A percentile compares a stretch with the other conserved stretches of the same genome.
Conservation (phyloP, 1,140 invertebrate genomes). For the Potamilus streckersoni region DNA sequence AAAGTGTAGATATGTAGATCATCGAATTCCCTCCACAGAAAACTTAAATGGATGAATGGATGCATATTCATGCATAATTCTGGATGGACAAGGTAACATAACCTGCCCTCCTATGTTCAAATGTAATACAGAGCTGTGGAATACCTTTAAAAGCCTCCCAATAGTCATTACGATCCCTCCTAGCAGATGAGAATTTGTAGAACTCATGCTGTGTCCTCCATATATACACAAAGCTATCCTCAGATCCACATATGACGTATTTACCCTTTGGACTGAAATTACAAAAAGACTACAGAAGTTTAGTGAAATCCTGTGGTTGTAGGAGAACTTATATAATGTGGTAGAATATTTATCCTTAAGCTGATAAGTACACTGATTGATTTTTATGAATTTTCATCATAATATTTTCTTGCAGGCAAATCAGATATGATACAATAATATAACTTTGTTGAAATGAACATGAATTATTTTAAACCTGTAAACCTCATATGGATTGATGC, state of each 20-base stretch:
- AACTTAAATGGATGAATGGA: too few species aligned
- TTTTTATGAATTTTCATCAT: too few species aligned
- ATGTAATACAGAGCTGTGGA: not conserved
- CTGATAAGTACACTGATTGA: not conserved
- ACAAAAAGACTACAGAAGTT: conserved; percentile 10
- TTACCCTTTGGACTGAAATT: conserved; percentile 53
- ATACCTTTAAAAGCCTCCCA: conserved; percentile 95
- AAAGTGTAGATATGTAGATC: too few species aligned
- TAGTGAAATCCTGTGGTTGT: not conserved
- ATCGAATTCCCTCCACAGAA: too few species aligned
- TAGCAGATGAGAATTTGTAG: conserved; percentile 92
- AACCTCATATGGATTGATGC: too few species aligned
- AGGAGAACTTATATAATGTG: not conserved
- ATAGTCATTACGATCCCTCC: conserved; percentile 95
- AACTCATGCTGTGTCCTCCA: conserved; percentile 97
- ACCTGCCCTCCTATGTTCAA: not conserved
- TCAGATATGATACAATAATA: too few species aligned
- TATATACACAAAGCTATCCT: conserved; percentile 97
- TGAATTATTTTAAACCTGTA: too few species aligned
- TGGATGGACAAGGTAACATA: too few species aligned
- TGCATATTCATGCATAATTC: too few species aligned
- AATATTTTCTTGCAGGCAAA: too few species aligned
- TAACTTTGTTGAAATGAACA: too few species aligned
- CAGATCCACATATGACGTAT: conserved; percentile 97
- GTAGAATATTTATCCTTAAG: not conserved